Conservation (phyloP, 2,113 vertebrate genomes). For the Ceyx cyanopectus region DNA sequence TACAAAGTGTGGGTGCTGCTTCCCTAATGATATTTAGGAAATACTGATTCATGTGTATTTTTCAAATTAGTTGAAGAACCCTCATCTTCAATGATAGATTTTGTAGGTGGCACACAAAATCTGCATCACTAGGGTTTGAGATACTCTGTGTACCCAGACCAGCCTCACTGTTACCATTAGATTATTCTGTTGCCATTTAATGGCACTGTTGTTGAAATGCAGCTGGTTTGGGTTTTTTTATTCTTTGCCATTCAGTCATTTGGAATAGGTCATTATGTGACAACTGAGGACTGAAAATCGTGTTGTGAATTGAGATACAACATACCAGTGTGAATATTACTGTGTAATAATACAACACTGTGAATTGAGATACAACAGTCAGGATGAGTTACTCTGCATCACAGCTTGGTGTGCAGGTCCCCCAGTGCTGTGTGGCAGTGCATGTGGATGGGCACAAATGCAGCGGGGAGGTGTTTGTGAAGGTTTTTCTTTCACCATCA, state of each 20-base stretch:
- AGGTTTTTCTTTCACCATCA: neutral
- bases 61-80: neutral
- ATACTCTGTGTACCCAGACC: neutral
- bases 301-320: neutral
- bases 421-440: neutral
- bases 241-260: neutral
- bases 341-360: too few relatives aligned
- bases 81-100: neutral
- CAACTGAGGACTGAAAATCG: neutral
- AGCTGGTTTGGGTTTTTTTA: neutral
- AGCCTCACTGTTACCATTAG: neutral
- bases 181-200: neutral
- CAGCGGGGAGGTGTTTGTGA: neutral
- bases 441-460: neutral
- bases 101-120: neutral
- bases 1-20: neutral
- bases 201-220: neutral
- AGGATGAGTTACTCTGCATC: neutral
- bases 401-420: neutral
- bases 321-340: too few relatives aligned
- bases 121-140: neutral
- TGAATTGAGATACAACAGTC: neutral
- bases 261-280: neutral
- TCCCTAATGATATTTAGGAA: neutral
- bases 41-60: neutral